These are phyloP conservation scores for Myotis davidii DNA, from an alignment of 2,113 vertebrate species.

Conservation along the genomic window DNA sequence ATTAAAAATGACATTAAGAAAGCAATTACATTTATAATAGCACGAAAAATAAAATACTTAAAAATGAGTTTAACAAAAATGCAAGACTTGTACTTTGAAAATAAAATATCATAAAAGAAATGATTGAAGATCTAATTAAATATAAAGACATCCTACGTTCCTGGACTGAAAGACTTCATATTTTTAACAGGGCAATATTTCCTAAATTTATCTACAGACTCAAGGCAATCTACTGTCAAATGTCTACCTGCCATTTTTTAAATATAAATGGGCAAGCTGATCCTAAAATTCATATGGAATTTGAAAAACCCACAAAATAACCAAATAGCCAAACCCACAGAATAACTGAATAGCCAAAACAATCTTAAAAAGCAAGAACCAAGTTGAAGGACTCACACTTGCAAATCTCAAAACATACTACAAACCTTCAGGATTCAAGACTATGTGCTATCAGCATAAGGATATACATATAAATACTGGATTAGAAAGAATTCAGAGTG, in stretches of 20 bases:
- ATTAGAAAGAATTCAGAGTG: not conserved
- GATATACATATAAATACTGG: not conserved
- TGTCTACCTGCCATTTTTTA: not conserved
- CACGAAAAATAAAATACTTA: not conserved
- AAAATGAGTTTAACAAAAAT: constrained; percentile 4
- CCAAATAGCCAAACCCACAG: not conserved
- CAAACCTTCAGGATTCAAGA: not conserved
- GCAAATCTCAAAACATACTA: not conserved
- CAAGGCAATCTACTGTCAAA: not conserved
- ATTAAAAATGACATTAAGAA: not conserved
- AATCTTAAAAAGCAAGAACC: not conserved
- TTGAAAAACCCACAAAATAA: not conserved
- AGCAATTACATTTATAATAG: not conserved
- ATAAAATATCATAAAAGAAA: not conserved
- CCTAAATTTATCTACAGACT: not conserved
- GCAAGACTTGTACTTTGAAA: not conserved
- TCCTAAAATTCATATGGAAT: constrained; percentile 14
- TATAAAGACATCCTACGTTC: not conserved
- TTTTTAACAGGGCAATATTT: not conserved
- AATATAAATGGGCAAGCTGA: not conserved
- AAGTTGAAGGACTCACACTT: not conserved
- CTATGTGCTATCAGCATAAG: not conserved
- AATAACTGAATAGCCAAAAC: not conserved
- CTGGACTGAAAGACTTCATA: not conserved
- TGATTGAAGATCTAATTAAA: not conserved